phyloP scores from a whole-genome alignment of 92 coral and sea anemone genomes.

The Parazoanthus atlanticus region DNA sequence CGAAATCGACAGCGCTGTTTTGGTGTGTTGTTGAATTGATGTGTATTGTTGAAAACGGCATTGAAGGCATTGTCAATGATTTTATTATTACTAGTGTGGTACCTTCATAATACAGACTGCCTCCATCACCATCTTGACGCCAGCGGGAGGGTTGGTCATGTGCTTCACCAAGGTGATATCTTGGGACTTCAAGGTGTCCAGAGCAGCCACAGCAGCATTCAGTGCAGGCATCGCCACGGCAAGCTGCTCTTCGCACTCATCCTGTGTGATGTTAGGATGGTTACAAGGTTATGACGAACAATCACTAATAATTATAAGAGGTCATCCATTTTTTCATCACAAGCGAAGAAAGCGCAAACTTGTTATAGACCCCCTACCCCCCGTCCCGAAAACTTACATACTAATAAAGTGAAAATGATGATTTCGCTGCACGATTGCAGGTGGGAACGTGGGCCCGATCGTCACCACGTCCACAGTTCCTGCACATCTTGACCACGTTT shows the following conservation, averaged over 20 bases:
- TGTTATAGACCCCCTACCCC: background rate
- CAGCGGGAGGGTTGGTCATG: constrained; percentile 95
- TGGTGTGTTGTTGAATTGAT: too few species aligned
- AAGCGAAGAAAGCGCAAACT: too few species aligned
- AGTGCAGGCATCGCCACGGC: constrained; percentile 98
- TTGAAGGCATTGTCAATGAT: too few species aligned
- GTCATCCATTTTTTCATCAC: background rate
- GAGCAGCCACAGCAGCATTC: constrained; percentile 89
- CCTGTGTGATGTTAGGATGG: constrained; percentile 44
- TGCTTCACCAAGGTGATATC: constrained; percentile 91
- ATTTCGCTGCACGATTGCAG: too few species aligned
- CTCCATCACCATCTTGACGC: constrained; percentile 99
- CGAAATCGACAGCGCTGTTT: background rate
- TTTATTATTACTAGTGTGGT: background rate
- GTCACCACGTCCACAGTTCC: too few species aligned
- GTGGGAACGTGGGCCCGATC: too few species aligned
- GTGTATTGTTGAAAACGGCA: too few species aligned
- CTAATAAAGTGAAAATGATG: too few species aligned
- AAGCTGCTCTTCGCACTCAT: constrained; percentile 94
- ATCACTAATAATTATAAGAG: too few species aligned
- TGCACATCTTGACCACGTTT: too few species aligned
- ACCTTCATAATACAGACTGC: constrained; percentile 98
- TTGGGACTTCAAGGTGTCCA: constrained; percentile 88
- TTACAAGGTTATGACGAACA: background rate
- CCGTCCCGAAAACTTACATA: too few species aligned